Conservation (phyloP, 2,797 vertebrate species). For the Micrastur ruficollis region DNA sequence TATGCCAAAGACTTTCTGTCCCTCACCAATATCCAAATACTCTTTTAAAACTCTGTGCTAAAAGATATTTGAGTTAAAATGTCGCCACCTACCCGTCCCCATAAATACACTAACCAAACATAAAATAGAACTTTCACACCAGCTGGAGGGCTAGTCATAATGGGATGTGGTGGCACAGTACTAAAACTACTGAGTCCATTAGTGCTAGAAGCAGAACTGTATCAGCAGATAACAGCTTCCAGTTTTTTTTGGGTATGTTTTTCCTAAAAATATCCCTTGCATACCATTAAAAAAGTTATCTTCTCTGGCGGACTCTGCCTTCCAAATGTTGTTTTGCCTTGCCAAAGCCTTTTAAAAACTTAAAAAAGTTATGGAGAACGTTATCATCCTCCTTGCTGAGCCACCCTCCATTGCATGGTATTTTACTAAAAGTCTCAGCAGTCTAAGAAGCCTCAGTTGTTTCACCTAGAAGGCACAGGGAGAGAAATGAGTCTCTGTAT, state of each 20-base stretch:
- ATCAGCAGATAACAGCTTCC: slow-evolving; percentile 23
- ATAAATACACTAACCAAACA: slow-evolving; percentile 42
- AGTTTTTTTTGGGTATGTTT: not conserved
- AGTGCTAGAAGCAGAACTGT: not conserved
- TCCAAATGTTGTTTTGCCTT: not conserved
- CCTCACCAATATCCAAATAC: not conserved
- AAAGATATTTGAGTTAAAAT: slow-evolving; percentile 32
- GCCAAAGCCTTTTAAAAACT: not conserved
- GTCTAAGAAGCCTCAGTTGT: slow-evolving; percentile 25
- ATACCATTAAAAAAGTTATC: slow-evolving; percentile 18
- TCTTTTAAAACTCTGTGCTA: not conserved
- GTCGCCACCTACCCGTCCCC: slow-evolving; percentile 42
- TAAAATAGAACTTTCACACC: not conserved
- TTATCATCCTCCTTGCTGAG: not conserved
- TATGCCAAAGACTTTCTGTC: slow-evolving; percentile 27
- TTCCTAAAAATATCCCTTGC: slow-evolving; percentile 9
- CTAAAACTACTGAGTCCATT: not conserved
- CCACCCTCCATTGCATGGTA: not conserved
- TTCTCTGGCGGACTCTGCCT: not conserved
- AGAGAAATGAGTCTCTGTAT: slow-evolving; percentile 41
- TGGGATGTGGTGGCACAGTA: not conserved
- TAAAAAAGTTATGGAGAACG: not conserved
- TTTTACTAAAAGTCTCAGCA: slow-evolving; percentile 33
- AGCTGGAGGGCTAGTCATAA: slow-evolving; percentile 40
- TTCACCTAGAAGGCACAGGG: slow-evolving; percentile 44